Evolutionary conservation across 2,888 invertebrate genomes (phyloP), one percentile per base, ranked within the genome.

Genomic region (Agonopterix heracliana): DNA sequence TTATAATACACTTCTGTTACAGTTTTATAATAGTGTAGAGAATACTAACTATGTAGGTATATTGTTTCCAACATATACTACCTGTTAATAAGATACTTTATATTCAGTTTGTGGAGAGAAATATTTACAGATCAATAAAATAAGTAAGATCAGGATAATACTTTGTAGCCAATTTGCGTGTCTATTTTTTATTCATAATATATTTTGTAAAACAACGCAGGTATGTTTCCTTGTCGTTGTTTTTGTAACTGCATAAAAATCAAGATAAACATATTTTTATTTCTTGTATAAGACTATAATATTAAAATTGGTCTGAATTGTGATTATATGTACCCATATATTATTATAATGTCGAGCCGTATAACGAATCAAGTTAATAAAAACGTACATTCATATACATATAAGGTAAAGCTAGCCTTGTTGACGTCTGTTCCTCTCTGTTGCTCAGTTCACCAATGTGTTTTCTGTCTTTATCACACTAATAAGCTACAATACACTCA

Each of bases 291-390:
- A 36, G 8, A 14, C 63, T 53, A 61, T 69, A 66, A 68, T 75
- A 61, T 68, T 67, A 61, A 69, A 70, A 71, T 71, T 74, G 72
- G 62, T 63, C 66, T 72, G 66, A 73, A 75, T 67, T 74, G 70
- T 70, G 67, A 76, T 76, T 76, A 78, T 76, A 74, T 70, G 66
- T 72, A 74, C 67, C 74, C 77, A 73, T 79, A 78, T 78, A 81
- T 83, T 82, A 84, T 81, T 78, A 82, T 82, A 82, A 82, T 81
- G 71, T 78, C 74, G 67, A 77, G 71, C 74, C 72, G 75, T 80
- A 78, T 81, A 85, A 82, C 82, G 83, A 84, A 84, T 79, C 76
- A 66, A 80, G 76, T 84, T 81, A 83, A 86, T 86, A 86, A 85
- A 85, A 84, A 81, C 80, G 74, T 74, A 85, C 81, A 81, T 81